Evolutionary conservation across 2,113 vertebrate genomes (phyloP).

Genomic region (Dasyornis broadbenti): DNA sequence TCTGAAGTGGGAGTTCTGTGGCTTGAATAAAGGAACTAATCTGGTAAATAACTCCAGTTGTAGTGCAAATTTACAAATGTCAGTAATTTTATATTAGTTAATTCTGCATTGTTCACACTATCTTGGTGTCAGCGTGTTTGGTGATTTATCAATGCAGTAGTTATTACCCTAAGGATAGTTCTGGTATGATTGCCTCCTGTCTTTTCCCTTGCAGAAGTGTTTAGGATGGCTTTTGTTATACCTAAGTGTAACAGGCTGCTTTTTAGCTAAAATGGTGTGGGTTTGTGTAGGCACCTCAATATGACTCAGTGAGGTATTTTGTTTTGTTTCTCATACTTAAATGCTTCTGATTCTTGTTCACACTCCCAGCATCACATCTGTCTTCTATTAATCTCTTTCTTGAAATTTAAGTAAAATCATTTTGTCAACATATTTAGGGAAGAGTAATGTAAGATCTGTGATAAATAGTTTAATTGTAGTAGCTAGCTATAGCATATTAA

Average conservation of each 20-base stretch:
- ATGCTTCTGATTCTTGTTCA: background rate
- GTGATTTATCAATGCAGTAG: background rate
- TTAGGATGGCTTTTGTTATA: background rate
- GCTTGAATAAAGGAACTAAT: background rate
- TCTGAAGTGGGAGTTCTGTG: background rate
- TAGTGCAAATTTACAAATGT: background rate
- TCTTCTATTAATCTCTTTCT: background rate
- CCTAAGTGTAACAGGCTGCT: background rate
- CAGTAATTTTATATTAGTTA: background rate
- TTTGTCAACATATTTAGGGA: background rate
- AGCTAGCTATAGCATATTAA: background rate
- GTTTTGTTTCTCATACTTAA: background rate
- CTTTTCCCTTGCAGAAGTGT: background rate
- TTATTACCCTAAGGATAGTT: background rate
- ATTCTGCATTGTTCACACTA: background rate
- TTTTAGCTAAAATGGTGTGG: background rate
- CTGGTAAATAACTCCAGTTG: background rate
- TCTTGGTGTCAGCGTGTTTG: background rate
- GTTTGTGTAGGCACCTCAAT: background rate
- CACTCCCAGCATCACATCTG: background rate
- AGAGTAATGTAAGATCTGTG: background rate
- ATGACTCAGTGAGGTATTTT: background rate
- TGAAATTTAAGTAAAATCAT: background rate
- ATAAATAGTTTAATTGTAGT: background rate
- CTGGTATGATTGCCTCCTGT: background rate